A percentile compares a stretch with the other conserved stretches of the same genome.
phyloP scores from a whole-genome alignment of 2,888 invertebrate genomes.

The Megastigmus dorsalis region DNA sequence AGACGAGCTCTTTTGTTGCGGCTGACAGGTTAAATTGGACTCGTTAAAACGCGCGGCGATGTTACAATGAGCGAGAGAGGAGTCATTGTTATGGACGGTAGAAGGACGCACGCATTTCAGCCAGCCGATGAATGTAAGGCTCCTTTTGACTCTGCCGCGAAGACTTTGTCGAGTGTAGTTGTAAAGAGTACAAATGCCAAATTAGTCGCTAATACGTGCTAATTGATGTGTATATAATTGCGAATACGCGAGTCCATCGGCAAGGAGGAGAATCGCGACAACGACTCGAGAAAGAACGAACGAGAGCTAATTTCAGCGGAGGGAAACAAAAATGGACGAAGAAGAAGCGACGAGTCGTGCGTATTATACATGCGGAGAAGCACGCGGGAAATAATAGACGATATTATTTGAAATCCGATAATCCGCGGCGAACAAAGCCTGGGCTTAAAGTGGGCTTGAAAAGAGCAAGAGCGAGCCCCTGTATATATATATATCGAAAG shows the following conservation, averaged over 20 bases:
- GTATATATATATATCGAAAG: too few relatives aligned
- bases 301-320: not conserved
- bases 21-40: slow-evolving; percentile 21
- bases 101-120: slow-evolving; percentile 23
- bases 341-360: not conserved
- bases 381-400: not conserved
- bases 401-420: slow-evolving; percentile 18
- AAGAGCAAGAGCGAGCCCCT: not conserved
- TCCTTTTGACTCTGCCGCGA: not conserved
- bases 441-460: slow-evolving; percentile 13
- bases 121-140: not conserved
- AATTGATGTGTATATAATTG: slow-evolving; percentile 31
- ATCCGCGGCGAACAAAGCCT: not conserved
- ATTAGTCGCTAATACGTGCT: slow-evolving; percentile 18
- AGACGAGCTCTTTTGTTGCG: slow-evolving; percentile 10
- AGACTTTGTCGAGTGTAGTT: not conserved
- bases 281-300: too few relatives aligned
- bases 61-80: too few relatives aligned
- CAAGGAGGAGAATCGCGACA: too few relatives aligned
- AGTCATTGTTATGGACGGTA: slow-evolving; percentile 27
- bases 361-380: not conserved
- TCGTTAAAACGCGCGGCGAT: not conserved
- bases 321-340: not conserved
- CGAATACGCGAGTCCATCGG: too few relatives aligned
- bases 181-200: not conserved